These are phyloP conservation scores for Aphodius sticticus DNA, from an alignment of 2,888 invertebrate genomes.

Conservation along the genomic window DNA sequence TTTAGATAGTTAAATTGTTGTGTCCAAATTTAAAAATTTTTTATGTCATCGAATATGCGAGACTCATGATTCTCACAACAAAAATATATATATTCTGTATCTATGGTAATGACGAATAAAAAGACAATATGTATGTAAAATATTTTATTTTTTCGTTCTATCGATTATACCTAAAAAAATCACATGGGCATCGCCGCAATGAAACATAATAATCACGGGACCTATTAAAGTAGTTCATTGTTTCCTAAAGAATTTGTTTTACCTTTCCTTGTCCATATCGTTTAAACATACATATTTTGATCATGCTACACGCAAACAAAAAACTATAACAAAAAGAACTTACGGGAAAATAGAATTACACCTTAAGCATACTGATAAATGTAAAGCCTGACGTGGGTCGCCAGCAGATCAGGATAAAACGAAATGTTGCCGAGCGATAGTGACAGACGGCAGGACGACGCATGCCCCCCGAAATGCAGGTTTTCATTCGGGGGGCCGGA, in stretches of 20 bases:
- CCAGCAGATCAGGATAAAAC: slow-evolving; percentile 4
- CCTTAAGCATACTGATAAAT: slow-evolving; percentile 36
- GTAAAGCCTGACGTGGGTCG: not conserved
- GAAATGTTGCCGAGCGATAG: not conserved
- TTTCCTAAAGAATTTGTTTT: slow-evolving; percentile 12
- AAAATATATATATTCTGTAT: not conserved
- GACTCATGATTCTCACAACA: not conserved
- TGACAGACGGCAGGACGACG: slow-evolving; percentile 24
- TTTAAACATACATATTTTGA: not conserved
- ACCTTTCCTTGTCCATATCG: slow-evolving; percentile 1
- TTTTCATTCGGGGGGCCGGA: slow-evolving; percentile 48
- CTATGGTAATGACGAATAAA: not conserved
- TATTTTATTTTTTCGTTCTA: slow-evolving; percentile 4
- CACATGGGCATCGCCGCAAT: not conserved
- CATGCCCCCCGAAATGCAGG: slow-evolving; percentile 44
- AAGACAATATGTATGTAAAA: not conserved
- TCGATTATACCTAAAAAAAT: not conserved
- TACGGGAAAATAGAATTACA: slow-evolving; percentile 30
- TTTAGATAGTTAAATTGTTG: no score
- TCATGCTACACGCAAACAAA: slow-evolving; percentile 6
- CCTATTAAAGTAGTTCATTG: not conserved
- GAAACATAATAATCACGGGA: slow-evolving; percentile 5
- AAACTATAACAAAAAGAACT: slow-evolving; percentile 17
- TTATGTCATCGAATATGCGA: no score
- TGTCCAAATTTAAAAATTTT: no score